Evolutionary conservation across 2,113 vertebrate species (phyloP).

Genomic region (Eulemur rufifrons): DNA sequence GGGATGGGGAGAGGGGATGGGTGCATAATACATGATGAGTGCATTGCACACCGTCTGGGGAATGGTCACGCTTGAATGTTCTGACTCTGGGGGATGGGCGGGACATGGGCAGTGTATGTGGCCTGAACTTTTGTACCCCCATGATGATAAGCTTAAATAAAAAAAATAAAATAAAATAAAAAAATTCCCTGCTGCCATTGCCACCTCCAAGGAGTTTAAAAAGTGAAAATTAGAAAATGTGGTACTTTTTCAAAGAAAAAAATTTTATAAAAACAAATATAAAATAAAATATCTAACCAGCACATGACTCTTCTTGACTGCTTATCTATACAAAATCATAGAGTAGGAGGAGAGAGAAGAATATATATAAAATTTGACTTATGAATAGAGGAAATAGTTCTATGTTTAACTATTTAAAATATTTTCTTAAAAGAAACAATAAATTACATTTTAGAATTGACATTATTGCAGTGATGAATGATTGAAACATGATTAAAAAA

Average conservation of each 20-base stretch:
- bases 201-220: background rate
- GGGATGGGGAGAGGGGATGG: no score
- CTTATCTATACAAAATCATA: background rate
- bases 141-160: no score
- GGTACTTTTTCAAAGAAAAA: background rate
- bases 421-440: background rate
- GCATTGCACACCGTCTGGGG: no score
- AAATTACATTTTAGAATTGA: background rate
- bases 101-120: no score
- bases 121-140: no score
- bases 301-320: background rate
- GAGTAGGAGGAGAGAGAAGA: background rate
- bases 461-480: background rate
- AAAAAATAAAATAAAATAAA: background rate
- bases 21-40: no score
- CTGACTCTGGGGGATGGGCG: no score
- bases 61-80: no score
- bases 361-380: background rate
- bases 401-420: background rate
- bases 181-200: background rate
- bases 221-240: background rate
- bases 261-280: background rate
- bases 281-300: background rate
- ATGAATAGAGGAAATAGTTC: background rate
- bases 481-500: conserved; percentile 20